Evolutionary conservation across 2,797 vertebrate genomes (phyloP).

Genomic region (Coilia nasus): DNA sequence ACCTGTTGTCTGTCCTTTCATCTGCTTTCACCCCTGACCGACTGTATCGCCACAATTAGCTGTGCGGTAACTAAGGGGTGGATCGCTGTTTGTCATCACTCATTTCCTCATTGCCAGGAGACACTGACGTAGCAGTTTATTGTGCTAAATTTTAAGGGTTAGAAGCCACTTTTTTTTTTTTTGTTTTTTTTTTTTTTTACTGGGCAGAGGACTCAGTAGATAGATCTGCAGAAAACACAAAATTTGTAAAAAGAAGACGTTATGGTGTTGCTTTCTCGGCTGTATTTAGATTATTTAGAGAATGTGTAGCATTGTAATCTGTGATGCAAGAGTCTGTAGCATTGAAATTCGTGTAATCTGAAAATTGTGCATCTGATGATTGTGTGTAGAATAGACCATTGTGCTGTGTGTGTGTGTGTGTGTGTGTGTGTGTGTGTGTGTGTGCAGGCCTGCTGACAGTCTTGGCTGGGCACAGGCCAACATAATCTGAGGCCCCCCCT

Average conservation of each 20-base stretch:
- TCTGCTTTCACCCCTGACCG: not conserved
- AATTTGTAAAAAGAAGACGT: not conserved
- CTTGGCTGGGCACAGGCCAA: too few relatives aligned
- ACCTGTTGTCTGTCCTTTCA: not conserved
- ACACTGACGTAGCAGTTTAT: not conserved
- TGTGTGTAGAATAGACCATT: too few relatives aligned
- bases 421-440: slow-evolving; percentile 9
- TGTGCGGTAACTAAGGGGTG: not conserved
- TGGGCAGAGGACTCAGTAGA: not conserved
- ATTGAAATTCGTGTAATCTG: not conserved
- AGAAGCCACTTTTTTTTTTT: not conserved
- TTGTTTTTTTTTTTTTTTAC: not conserved
- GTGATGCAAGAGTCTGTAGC: not conserved
- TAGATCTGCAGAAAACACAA: too few relatives aligned
- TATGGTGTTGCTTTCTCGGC: too few relatives aligned
- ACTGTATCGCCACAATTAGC: not conserved
- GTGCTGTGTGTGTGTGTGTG: not conserved
- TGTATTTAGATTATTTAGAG: not conserved
- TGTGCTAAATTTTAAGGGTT: not conserved
- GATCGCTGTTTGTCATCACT: not conserved
- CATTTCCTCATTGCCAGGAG: not conserved
- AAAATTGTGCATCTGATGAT: too few relatives aligned
- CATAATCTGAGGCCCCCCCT: too few relatives aligned
- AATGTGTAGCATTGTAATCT: not conserved
- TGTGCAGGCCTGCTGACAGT: slow-evolving; percentile 40